Conservation (phyloP, 2,113 vertebrate species). For the Falco punctatus region DNA sequence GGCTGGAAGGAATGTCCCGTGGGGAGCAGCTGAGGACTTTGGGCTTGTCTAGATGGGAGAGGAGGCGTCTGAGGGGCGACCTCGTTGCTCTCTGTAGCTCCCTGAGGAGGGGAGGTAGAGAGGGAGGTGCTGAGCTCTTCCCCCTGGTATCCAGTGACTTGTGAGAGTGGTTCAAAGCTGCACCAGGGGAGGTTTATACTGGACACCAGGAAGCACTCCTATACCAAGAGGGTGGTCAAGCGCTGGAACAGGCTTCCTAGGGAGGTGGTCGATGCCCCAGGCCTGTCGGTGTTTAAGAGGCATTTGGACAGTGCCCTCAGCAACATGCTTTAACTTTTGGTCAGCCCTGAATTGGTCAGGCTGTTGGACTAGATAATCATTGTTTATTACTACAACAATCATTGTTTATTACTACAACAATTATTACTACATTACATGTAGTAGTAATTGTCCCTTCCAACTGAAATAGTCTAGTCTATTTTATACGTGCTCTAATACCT, state of each 20-base stretch:
- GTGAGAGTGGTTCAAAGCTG: neutral
- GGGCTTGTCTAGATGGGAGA: neutral
- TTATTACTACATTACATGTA: too few species aligned
- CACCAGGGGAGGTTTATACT: neutral
- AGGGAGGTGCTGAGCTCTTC: neutral
- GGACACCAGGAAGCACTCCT: neutral
- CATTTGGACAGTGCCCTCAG: neutral
- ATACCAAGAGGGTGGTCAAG: neutral
- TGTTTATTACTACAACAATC: neutral
- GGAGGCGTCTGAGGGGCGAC: neutral
- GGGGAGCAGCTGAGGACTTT: neutral
- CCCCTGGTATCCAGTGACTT: neutral
- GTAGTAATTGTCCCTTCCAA: neutral
- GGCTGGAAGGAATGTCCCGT: neutral
- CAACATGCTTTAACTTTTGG: neutral
- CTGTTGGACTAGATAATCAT: neutral
- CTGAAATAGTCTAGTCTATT: neutral
- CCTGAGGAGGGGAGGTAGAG: neutral
- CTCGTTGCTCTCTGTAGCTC: neutral
- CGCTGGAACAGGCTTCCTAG: neutral
- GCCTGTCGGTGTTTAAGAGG: neutral
- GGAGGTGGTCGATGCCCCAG: neutral
- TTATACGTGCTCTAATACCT: neutral
- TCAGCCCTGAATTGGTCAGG: neutral
- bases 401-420: neutral